A percentile compares a stretch with the other conserved stretches of the same genome.
These are phyloP conservation scores for Benitochromis conjunctus DNA, from an alignment of 2,113 vertebrate species.

Conservation along the genomic window DNA sequence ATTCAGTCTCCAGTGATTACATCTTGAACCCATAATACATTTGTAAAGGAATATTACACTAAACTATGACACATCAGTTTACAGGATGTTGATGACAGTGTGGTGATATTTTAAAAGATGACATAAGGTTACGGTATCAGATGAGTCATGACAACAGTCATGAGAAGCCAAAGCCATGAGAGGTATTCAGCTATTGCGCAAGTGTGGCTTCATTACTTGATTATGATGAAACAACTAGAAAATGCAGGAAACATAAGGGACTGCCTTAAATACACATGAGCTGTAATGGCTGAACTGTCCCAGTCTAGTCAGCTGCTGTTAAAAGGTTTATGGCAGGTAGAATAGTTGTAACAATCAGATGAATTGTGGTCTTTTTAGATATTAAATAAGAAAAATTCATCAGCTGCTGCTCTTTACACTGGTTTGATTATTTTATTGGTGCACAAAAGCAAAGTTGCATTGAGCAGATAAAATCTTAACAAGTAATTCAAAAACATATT, in stretches of 20 bases:
- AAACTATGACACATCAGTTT: background rate
- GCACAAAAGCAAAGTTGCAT: background rate
- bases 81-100: background rate
- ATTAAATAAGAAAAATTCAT: background rate
- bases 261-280: background rate
- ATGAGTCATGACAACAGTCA: background rate
- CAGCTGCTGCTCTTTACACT: background rate
- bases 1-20: background rate
- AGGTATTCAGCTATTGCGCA: background rate
- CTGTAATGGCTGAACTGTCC: background rate
- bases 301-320: background rate
- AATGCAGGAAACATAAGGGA: background rate
- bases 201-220: background rate
- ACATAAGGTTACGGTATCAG: background rate
- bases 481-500: background rate
- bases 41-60: background rate
- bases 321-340: background rate
- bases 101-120: slow-evolving; percentile 5
- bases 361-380: background rate
- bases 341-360: background rate
- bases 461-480: background rate
- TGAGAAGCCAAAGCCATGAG: background rate
- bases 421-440: background rate
- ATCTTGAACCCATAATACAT: background rate
- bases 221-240: background rate